Evolutionary conservation across 1,140 invertebrate species (phyloP).

Genomic region (Penaeus vannamei): DNA sequence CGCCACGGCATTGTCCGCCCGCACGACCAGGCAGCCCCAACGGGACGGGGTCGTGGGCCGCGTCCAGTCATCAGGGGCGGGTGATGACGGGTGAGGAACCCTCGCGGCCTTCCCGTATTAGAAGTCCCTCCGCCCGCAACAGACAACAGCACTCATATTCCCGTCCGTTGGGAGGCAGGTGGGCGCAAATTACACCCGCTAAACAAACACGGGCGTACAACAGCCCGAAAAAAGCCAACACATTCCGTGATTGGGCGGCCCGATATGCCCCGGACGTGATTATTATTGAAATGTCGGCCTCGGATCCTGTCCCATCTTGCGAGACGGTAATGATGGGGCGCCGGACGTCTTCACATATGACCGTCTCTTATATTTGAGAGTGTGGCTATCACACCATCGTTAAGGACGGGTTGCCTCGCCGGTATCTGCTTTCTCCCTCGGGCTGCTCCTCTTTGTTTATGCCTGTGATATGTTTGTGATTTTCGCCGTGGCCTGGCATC

Average conservation of each 20-base stretch:
- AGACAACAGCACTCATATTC: constrained; percentile 44
- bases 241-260: constrained; percentile 12
- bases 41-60: constrained; percentile 1
- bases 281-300: constrained; percentile 49
- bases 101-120: constrained; percentile 44
- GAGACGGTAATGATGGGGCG: constrained; percentile 37
- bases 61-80: constrained; percentile 8
- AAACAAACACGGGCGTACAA: constrained; percentile 46
- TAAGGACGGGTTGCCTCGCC: not conserved
- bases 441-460: not conserved
- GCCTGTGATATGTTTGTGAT: too few species aligned
- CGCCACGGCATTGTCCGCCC: not conserved
- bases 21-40: constrained; percentile 8
- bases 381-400: constrained; percentile 40
- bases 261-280: constrained; percentile 28
- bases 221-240: not conserved
- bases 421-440: not conserved
- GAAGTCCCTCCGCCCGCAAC: constrained; percentile 31
- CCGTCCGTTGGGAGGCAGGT: constrained; percentile 39
- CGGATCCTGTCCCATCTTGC: not conserved
- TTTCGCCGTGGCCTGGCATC: too few species aligned
- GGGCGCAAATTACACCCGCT: constrained; percentile 51
- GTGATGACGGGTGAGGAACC: constrained; percentile 48
- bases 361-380: constrained; percentile 30
- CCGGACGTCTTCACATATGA: constrained; percentile 37